These are phyloP conservation scores for Epirrhoe tristata DNA, from an alignment of 2,888 invertebrate species.

Conservation along the genomic window DNA sequence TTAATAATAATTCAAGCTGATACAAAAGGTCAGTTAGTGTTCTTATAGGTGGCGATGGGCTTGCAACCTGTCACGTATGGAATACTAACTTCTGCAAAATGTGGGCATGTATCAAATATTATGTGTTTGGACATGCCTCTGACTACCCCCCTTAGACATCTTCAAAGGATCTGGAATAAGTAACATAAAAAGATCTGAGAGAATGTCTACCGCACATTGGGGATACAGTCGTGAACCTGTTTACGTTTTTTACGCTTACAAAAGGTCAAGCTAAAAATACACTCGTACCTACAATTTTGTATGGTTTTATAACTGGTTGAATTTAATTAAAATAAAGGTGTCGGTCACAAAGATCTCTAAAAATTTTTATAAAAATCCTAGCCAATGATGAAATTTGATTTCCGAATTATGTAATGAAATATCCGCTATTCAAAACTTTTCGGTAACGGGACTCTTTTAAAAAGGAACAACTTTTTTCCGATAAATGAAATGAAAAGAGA, in stretches of 20 bases:
- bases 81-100: too few relatives aligned
- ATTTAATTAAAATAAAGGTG: not conserved
- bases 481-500: constrained; percentile 42
- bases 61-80: too few relatives aligned
- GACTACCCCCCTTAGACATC: too few relatives aligned
- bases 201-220: too few relatives aligned
- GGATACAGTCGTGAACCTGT: too few relatives aligned
- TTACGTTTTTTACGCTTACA: too few relatives aligned
- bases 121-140: too few relatives aligned
- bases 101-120: too few relatives aligned
- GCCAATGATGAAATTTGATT: constrained; percentile 16
- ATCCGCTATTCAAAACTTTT: constrained; percentile 25
- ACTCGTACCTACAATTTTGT: not conserved
- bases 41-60: too few relatives aligned
- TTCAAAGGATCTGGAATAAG: too few relatives aligned
- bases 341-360: not conserved
- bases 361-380: constrained; percentile 6
- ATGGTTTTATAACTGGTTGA: not conserved
- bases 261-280: constrained; percentile 25
- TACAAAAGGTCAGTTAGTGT: constrained; percentile 31
- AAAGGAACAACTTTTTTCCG: constrained; percentile 34
- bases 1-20: constrained; percentile 7
- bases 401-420: constrained; percentile 17
- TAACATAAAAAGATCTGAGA: too few relatives aligned
- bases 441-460: constrained; percentile 26